Evolutionary conservation across 2,888 invertebrate genomes (phyloP), one percentile per base, ranked within the genome.

Genomic region (Dusona sp.): DNA sequence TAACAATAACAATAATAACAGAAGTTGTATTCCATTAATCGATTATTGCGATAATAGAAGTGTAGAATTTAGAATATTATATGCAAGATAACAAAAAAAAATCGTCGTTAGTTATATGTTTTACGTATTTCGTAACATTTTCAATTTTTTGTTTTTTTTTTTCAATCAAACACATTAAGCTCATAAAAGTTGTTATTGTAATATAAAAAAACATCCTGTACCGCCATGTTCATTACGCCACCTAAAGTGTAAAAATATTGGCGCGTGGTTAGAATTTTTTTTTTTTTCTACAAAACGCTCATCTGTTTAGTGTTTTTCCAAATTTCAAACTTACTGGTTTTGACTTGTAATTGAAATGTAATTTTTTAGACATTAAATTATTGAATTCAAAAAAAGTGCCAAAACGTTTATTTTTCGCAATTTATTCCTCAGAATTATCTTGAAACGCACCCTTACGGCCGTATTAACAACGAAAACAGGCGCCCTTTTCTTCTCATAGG

Each of bases 11-110:
- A 38, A 70, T 22, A 75, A 74, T 29, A 57, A 65, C 70, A 48
- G 83, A 83, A 86, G 68, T 48, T 81, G 84, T 86, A 86, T 86
- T 86, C 81, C 84, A 81, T 78, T 79, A 64, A 68, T 61, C 67
- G 70, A 64, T 82, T 74, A 82, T 70, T 65, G 72, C 51, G 36
- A 45, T 70, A 48, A 64, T 77, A 61, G 54, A 42, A 72, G 25
- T 70, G 51, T 86, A 79, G 80, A 84, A 38, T 64, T 61, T 42
- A 42, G 68, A 70, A 42, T 57, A 54, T 64, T 68, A 68, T 75
- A 70, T 79, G 36, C 79, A 81, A 68, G 78, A 61, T 25, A 54
- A 73, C n/a, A n/a, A 65, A 74, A 78, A 45, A 22, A 73, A 77
- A 8, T 81, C n/a, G 68, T 82, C 19, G 61, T n/a, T 11, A 36